Conservation (phyloP, 2,797 vertebrate species). For the Potorous gilbertii region DNA sequence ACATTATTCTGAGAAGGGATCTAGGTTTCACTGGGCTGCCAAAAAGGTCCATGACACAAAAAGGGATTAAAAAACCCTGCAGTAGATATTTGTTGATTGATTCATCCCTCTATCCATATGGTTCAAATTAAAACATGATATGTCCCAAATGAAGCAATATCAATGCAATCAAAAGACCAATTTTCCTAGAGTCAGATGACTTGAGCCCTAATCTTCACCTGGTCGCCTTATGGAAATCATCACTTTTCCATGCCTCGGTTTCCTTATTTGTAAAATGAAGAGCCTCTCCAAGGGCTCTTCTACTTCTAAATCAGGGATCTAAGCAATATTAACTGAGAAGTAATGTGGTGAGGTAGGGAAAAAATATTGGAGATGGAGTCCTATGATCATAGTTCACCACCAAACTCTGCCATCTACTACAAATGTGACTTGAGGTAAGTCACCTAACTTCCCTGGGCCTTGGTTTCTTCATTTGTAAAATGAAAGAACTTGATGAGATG, state of each 20-base stretch:
- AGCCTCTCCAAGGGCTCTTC: not conserved
- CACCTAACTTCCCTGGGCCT: not conserved
- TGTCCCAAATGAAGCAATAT: not conserved
- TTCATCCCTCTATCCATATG: not conserved
- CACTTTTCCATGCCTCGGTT: not conserved
- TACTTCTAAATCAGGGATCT: not conserved
- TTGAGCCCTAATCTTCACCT: not conserved
- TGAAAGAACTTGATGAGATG: not conserved
- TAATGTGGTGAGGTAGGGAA: not conserved
- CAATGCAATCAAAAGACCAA: not conserved
- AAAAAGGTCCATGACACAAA: not conserved
- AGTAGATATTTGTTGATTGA: not conserved
- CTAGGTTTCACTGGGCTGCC: not conserved
- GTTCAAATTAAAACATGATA: constrained; percentile 15
- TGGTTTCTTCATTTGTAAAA: not conserved
- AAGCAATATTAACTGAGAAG: not conserved
- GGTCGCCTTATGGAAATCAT: not conserved
- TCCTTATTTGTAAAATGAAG: not conserved
- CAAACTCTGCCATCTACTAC: not conserved
- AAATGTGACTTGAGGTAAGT: not conserved
- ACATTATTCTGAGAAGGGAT: not conserved
- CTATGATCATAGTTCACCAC: not conserved
- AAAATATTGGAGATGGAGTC: not conserved
- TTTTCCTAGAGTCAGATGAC: not conserved
- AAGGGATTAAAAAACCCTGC: not conserved